Evolutionary conservation across 2,113 vertebrate genomes (phyloP).

Genomic region (Macroglossus sobrinus): DNA sequence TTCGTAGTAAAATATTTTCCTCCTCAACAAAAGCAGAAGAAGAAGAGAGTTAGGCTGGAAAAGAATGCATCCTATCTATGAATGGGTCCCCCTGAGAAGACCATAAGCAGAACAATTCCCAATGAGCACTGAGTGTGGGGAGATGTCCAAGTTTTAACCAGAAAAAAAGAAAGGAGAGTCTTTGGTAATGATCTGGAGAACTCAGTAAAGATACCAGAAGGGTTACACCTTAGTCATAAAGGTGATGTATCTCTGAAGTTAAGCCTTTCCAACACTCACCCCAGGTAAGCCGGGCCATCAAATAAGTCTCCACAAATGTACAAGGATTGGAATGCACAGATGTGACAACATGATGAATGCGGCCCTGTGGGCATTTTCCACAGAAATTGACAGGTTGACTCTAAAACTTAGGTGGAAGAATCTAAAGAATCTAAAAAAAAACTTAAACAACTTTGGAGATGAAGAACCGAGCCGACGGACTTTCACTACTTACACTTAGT

Average conservation of each 20-base stretch:
- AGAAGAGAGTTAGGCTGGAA: background rate
- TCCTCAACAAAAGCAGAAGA: background rate
- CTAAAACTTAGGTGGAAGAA: background rate
- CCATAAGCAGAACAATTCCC: background rate
- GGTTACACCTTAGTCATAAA: background rate
- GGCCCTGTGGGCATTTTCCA: background rate
- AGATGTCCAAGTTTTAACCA: background rate
- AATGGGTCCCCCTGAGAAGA: background rate
- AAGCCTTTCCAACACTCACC: background rate
- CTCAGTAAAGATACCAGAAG: background rate
- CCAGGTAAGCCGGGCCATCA: background rate
- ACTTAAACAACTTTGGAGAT: background rate
- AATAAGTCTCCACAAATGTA: background rate
- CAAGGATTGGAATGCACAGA: background rate
- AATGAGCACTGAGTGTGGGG: too few relatives aligned
- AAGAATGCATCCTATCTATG: background rate
- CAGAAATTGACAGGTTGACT: background rate
- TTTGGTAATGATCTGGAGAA: background rate
- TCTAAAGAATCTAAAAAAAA: background rate
- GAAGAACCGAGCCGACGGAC: background rate
- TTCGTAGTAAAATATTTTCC: background rate
- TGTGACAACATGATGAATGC: background rate
- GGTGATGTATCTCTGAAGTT: background rate
- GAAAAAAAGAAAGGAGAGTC: background rate
- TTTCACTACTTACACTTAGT: background rate